Evolutionary conservation across 2,113 vertebrate species (phyloP), one percentile per base, ranked within the genome.

Genomic region (Scartelaos histophorus): DNA sequence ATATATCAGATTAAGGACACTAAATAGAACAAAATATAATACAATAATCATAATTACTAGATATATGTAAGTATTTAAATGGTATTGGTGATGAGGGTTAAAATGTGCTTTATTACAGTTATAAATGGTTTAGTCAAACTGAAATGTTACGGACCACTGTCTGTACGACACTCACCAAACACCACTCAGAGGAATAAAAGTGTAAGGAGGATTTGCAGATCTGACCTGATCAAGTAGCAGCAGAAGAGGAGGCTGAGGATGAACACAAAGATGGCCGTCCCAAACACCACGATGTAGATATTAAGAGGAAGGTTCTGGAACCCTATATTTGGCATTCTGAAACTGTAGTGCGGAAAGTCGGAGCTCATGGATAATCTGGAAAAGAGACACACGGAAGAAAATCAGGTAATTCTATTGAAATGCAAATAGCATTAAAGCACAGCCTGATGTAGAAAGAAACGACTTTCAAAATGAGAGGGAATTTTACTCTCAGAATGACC

Each of bases 261-360:
- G 94, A 99, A 99, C 91, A 99, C 98, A 64, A 99, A 99, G 88
- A 99, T 97, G 76, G 97, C 98, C 0, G 98, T 99, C 85, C 98
- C 98, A 1, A 99, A 99, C 83, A 99, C 98, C 88, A 99, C 98
- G 54, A 99, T 99, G 92, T 99, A 99, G 93, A 99, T 99, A 89
- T 99, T 99, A 81, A 99, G 96, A 78, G 98, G 98, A 87, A 99
- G 95, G 88, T 99, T 99, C 93, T 99, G 98, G 92, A 99, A 99
- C 93, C 98, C 97, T 71, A 99, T 99, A 92, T 98, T 99, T 85
- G 98, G 98, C 98, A 99, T 99, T 91, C 95, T 99, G 96, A 98
- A 97, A 93, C 93, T 96, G 92, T 96, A 96, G 91, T 97, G 95
- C 82, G 95, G 95, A 88, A 97, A 96, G 89, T 96, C 95, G 1